Percentiles rank a stretch among this genome's conserved stretches.
phyloP scores from a whole-genome alignment of 2,888 invertebrate species.

The Drosophila subquinaria region DNA sequence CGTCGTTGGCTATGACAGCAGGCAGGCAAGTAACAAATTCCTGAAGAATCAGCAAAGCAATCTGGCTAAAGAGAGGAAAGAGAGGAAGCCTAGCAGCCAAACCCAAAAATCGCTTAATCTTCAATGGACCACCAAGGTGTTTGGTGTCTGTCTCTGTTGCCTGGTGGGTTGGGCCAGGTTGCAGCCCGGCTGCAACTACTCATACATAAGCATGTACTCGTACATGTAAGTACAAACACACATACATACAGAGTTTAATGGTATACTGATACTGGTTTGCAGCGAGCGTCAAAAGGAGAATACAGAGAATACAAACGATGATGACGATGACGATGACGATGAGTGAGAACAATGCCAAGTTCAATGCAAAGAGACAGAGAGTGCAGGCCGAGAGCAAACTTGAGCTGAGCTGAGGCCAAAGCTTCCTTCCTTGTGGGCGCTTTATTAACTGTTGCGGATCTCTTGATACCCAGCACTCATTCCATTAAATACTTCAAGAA shows the following conservation, averaged over 20 bases:
- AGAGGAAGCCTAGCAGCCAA: constrained; percentile 33
- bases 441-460: constrained; percentile 42
- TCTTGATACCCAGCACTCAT: constrained; percentile 32
- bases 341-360: constrained; percentile 64
- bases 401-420: constrained; percentile 11
- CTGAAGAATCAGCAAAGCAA: constrained; percentile 34
- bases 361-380: constrained; percentile 56
- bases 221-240: constrained; percentile 11
- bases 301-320: constrained; percentile 43
- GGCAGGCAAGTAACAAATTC: constrained; percentile 34
- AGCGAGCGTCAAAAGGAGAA: constrained; percentile 71
- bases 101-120: constrained; percentile 52
- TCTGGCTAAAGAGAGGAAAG: neutral
- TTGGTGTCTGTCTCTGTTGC: constrained; percentile 12
- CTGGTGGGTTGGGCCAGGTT: constrained; percentile 25
- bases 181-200: constrained; percentile 14
- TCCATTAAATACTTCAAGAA: neutral
- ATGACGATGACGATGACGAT: constrained; percentile 23
- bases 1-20: constrained; percentile 48
- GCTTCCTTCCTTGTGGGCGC: constrained; percentile 70
- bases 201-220: neutral
- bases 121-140: constrained; percentile 62
- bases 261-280: constrained; percentile 74
- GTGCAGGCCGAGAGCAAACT: constrained; percentile 44
- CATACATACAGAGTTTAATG: constrained; percentile 64